These are phyloP conservation scores for Clarias gariepinus DNA, from an alignment of 2,113 vertebrate genomes.

Conservation along the genomic window DNA sequence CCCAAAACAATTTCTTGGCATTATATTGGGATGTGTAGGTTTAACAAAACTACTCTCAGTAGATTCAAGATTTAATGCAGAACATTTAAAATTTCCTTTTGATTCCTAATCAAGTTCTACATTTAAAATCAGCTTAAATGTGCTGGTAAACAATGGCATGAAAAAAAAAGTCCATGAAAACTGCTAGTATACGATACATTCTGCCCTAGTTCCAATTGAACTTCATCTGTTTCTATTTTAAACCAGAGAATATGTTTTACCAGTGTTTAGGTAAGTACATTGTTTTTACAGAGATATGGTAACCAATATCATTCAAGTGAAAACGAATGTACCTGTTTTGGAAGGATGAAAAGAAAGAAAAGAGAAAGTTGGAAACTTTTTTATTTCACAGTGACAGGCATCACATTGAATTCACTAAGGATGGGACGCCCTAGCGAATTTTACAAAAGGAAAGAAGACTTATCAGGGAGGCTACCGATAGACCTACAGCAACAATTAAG, in stretches of 20 bases:
- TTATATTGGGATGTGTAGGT: not conserved
- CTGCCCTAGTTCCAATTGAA: not conserved
- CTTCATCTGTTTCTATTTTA: not conserved
- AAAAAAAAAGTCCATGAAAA: not conserved
- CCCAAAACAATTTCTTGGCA: not conserved
- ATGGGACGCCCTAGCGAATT: too few relatives aligned
- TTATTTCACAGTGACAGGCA: too few relatives aligned
- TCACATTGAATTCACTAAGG: too few relatives aligned
- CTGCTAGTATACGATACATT: not conserved
- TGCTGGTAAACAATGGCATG: not conserved
- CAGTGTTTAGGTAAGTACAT: too few relatives aligned
- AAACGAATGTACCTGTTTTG: too few relatives aligned
- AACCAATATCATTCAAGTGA: too few relatives aligned
- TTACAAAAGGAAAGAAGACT: too few relatives aligned
- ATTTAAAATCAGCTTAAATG: not conserved
- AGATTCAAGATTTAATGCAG: not conserved
- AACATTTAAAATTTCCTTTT: not conserved
- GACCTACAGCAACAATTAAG: too few relatives aligned
- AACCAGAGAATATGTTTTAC: not conserved
- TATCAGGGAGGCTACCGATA: too few relatives aligned
- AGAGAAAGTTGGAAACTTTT: too few relatives aligned
- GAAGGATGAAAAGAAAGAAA: too few relatives aligned
- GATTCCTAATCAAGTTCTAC: not conserved
- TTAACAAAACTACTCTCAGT: not conserved
- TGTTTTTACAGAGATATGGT: too few relatives aligned